Conservation (phyloP, 2,113 vertebrate genomes). For the Epinephelus lanceolatus region DNA sequence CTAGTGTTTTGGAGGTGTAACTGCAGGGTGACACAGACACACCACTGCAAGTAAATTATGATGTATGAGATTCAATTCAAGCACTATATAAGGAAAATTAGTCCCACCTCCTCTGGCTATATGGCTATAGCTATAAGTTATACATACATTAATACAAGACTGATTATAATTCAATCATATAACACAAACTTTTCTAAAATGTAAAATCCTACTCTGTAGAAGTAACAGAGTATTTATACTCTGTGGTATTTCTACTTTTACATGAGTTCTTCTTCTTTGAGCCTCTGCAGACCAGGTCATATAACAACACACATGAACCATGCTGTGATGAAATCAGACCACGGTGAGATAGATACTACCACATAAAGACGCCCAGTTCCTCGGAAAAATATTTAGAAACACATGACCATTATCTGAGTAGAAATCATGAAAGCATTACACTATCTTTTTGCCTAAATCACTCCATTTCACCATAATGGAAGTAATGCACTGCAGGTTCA, state of each 20-base stretch:
- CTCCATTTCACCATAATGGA: conserved; percentile 37
- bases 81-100: too few relatives aligned
- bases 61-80: background rate
- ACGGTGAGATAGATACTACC: background rate
- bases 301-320: background rate
- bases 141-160: background rate
- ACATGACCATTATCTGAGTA: background rate
- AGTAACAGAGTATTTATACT: too few relatives aligned
- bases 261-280: background rate
- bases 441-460: background rate
- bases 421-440: background rate
- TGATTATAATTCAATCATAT: background rate
- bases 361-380: background rate
- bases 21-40: too few relatives aligned
- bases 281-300: background rate
- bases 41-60: background rate
- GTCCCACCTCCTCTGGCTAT: too few relatives aligned
- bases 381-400: background rate
- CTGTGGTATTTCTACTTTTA: background rate
- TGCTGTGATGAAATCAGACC: background rate
- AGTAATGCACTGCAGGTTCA: background rate
- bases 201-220: too few relatives aligned
- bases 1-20: too few relatives aligned
- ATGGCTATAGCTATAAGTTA: too few relatives aligned
- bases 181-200: background rate